Evolutionary conservation across 2,113 vertebrate genomes (phyloP), one percentile per base, ranked within the genome.

Genomic region (Eolophus roseicapilla): DNA sequence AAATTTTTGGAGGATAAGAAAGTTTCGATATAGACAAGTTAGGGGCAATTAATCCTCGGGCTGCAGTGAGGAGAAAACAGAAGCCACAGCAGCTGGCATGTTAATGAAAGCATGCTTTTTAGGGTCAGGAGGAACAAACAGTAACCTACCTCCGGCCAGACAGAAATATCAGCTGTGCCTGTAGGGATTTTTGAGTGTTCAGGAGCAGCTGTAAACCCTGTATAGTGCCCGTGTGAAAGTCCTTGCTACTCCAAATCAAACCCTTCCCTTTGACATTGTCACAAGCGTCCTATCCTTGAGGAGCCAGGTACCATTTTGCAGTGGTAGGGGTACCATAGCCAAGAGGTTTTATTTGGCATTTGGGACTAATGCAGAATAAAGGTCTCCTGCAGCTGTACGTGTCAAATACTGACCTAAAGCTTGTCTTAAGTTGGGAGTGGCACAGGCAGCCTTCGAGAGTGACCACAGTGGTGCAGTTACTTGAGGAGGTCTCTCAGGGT

Each of bases 311-410:
- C 82, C 1, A 6, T 2, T 52, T 17, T 39, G 29, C 35, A 33
- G 57, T 1, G 1, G 10, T 17, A n/a, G 53, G 49, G 25, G 28
- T 57, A 7, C 68, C 1, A 0, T 23, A 9, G 17, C 15, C 9
- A 2, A 29, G 62, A 79, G 25, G 13, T 59, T 71, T 59, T 71
- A 11, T 8, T 24, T 60, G 19, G 53, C 17, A 49, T 88, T 47
- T 85, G 13, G 37, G 49, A 47, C 39, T 77, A 50, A 78, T 1
- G 2, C 41, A 43, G 33, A 93, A 29, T 69, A 33, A 85, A 74
- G 49, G 6, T 60, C 28, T 39, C 1, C 41, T 10, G 3, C 47
- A 71, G 2, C 37, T 62, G 11, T 71, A 39, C 4, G 1, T 31
- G 19, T 39, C n/a, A 43, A 33, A 37, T 47, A 33, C 23, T 68